A percentile compares a stretch with the other conserved stretches of the same genome.
Conservation (phyloP, 2,797 vertebrate genomes). For the Acestrorhynchus altus region DNA sequence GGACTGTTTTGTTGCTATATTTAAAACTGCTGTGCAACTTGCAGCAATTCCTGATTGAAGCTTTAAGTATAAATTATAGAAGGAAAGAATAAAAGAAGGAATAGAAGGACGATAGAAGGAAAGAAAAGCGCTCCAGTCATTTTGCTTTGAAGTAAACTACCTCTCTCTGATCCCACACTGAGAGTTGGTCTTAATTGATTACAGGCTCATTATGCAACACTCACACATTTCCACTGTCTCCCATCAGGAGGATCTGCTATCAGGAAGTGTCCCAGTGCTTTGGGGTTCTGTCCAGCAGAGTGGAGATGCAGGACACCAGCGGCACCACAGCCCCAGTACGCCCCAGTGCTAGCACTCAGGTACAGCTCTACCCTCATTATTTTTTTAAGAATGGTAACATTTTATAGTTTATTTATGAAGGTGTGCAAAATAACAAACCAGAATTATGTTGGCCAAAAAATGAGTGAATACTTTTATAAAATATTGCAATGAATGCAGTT, state of each 20-base stretch:
- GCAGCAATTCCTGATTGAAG: neutral
- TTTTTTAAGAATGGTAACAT: too few species aligned
- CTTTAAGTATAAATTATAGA: neutral
- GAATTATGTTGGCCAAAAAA: too few species aligned
- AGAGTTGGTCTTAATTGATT: neutral
- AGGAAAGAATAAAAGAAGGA: neutral
- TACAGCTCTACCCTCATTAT: slow-evolving; percentile 64
- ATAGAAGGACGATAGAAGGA: too few species aligned
- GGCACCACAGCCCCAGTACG: slow-evolving; percentile 91
- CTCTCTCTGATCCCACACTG: neutral
- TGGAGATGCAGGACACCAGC: slow-evolving; percentile 95
- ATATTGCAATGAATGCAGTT: neutral
- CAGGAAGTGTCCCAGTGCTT: slow-evolving; percentile 98
- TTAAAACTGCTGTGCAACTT: neutral
- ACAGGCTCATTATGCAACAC: neutral
- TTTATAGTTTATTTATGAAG: too few species aligned
- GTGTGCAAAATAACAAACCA: too few species aligned
- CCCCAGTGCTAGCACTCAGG: slow-evolving; percentile 98
- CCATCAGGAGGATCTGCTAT: slow-evolving; percentile 93
- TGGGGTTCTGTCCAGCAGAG: slow-evolving; percentile 93
- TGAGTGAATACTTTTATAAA: too few species aligned
- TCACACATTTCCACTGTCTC: neutral
- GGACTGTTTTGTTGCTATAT: neutral
- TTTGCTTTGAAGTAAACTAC: neutral
- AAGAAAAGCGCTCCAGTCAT: neutral